phyloP scores from a whole-genome alignment of 2,888 invertebrate species.

The Fragum whitleyi region DNA sequence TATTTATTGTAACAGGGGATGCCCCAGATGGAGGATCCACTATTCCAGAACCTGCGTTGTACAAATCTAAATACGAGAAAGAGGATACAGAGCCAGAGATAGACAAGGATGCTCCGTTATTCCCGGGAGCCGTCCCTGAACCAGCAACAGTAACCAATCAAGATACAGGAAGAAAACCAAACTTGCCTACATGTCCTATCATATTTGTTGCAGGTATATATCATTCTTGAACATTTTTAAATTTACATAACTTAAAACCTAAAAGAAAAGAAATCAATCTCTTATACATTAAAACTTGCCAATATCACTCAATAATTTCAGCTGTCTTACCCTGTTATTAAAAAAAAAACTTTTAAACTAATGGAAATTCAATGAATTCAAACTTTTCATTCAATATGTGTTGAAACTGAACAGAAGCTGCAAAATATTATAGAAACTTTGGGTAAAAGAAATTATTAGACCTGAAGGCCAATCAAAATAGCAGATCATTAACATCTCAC shows the following conservation, averaged over 20 bases:
- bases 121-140: slow-evolving; percentile 49
- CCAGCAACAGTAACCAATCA: slow-evolving; percentile 68
- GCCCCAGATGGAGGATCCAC: slow-evolving; percentile 35
- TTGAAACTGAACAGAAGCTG: too few species aligned
- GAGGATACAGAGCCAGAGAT: slow-evolving; percentile 27
- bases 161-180: slow-evolving; percentile 79
- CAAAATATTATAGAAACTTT: too few species aligned
- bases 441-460: too few species aligned
- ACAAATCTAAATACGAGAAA: slow-evolving; percentile 49
- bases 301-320: too few species aligned
- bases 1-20: slow-evolving; percentile 13
- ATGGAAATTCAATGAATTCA: too few species aligned
- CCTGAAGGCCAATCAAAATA: too few species aligned
- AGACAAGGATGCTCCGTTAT: slow-evolving; percentile 36
- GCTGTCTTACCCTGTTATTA: not conserved
- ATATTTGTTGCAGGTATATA: slow-evolving; percentile 85
- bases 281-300: not conserved
- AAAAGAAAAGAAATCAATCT: too few species aligned
- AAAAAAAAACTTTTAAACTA: too few species aligned
- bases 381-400: too few species aligned
- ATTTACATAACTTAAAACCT: too few species aligned
- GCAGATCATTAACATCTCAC: too few species aligned
- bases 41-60: slow-evolving; percentile 48
- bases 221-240: not conserved
- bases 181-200: slow-evolving; percentile 88